phyloP scores from a whole-genome alignment of 1,140 invertebrate species.

The Drosophila tropicalis region DNA sequence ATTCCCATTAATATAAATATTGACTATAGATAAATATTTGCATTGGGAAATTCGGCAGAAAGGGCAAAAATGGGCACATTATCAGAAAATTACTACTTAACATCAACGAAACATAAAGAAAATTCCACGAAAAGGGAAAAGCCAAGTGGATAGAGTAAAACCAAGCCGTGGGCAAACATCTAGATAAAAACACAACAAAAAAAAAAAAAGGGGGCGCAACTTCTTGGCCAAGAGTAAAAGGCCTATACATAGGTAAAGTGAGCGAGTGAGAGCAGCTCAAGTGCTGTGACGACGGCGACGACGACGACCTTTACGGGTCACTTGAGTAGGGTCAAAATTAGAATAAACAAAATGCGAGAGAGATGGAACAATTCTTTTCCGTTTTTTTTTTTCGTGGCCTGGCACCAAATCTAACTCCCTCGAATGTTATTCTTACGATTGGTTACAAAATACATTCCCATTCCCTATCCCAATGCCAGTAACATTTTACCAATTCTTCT shows the following conservation, averaged over 20 bases:
- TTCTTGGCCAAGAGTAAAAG: conserved; percentile 51
- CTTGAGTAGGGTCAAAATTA: conserved; percentile 82
- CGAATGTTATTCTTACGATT: conserved; percentile 77
- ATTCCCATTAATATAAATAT: conserved; percentile 44
- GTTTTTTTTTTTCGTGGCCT: conserved; percentile 28
- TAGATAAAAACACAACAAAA: conserved; percentile 67
- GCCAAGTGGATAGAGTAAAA: conserved; percentile 35
- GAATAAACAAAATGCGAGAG: conserved; percentile 66
- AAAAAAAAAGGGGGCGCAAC: conserved; percentile 53
- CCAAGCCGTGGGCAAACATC: conserved; percentile 66
- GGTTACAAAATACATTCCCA: conserved; percentile 70
- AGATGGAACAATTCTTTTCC: conserved; percentile 60
- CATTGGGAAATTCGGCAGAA: conserved; percentile 48
- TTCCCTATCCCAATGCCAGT: conserved; percentile 19
- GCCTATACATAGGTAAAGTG: conserved; percentile 3
- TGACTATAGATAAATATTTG: conserved; percentile 66
- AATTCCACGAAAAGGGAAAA: conserved; percentile 65
- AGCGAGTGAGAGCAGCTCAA: conserved; percentile 46
- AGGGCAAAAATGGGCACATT: conserved; percentile 39
- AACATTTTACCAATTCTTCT: not conserved
- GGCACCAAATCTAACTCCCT: conserved; percentile 28
- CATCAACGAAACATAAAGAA: conserved; percentile 44
- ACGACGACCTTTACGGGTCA: conserved; percentile 68
- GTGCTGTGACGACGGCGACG: conserved; percentile 66
- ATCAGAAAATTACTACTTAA: conserved; percentile 82